Percentiles rank a stretch among this genome's conserved stretches.
Conservation (phyloP, 2,888 invertebrate species). For the Hedya salicella region DNA sequence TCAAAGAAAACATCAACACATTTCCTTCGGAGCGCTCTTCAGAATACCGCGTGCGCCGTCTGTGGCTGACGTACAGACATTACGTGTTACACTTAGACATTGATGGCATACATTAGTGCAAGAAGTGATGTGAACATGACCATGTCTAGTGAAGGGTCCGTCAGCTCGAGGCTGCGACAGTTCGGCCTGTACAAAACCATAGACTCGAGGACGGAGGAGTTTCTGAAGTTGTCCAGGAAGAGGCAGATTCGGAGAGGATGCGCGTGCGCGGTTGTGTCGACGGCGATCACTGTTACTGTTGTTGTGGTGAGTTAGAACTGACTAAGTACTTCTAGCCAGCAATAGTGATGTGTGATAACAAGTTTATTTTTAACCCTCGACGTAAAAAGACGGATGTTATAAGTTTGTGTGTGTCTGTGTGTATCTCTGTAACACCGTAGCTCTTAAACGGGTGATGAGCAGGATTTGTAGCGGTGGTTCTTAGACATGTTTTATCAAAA, state of each 20-base stretch:
- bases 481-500: no score
- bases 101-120: constrained; percentile 3
- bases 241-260: constrained; percentile 77
- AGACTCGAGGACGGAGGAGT: constrained; percentile 76
- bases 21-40: constrained; percentile 61
- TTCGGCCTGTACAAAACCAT: constrained; percentile 77
- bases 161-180: constrained; percentile 65
- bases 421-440: no score
- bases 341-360: not conserved
- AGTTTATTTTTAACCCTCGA: no score
- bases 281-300: constrained; percentile 76
- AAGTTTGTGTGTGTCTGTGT: no score
- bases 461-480: no score
- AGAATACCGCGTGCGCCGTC: constrained; percentile 12
- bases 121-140: constrained; percentile 69
- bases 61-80: constrained; percentile 6
- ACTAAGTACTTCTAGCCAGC: no score
- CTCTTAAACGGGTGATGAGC: no score
- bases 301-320: constrained; percentile 71
- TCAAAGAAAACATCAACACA: constrained; percentile 73
- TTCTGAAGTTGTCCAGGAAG: constrained; percentile 70
- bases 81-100: no score
- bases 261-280: constrained; percentile 75
- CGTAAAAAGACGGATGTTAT: no score
- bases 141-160: constrained; percentile 74